Evolutionary conservation across 2,797 vertebrate species (phyloP), one percentile per base, ranked within the genome.

Genomic region (Sebastes variabilis): DNA sequence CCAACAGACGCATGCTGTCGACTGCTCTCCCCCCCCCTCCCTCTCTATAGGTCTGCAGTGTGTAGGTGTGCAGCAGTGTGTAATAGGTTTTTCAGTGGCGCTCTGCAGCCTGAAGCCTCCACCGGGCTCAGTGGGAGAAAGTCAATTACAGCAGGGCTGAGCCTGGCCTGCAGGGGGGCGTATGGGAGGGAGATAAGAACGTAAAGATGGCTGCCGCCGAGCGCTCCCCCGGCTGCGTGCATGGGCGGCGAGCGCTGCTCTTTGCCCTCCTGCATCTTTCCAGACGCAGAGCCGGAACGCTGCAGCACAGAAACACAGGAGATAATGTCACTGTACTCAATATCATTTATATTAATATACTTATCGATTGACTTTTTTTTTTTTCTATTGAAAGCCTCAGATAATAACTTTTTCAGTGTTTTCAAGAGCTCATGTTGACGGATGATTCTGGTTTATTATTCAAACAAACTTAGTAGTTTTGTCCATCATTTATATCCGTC

Each of bases 71-170:
- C 75, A 80, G 80, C 81, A 92, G 89, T 90, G 92, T 93, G 91
- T 94, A 93, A 95, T 96, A 87, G 92, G 91, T 94, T 94, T 94
- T 94, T 96, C 95, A 92, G 93, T 80, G 82, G 79, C 81, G 85
- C 81, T 85, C 91, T 86, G 93, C 90, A 93, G 96, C 96, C 95
- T 94, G 89, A 83, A 97, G 96, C 95, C 94, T 96, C 93, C 93
- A 92, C 93, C 90, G 92, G 94, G 94, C 95, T 96, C 94, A 93
- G 93, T 96, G 95, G 95, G 95, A 94, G 93, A 94, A 97, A 97
- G 96, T 97, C 96, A 96, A 97, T 97, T 97, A 97, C 94, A 92
- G 92, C 92, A 87, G 92, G 92, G 87, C 95, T 95, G 95, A 96
- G 95, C 95, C 94, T 95, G 96, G 96, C 95, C 92, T 89, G 88